Evolutionary conservation across 1,140 invertebrate species (phyloP), one percentile per base, ranked within the genome.

Genomic region (Eufriesea mexicana): DNA sequence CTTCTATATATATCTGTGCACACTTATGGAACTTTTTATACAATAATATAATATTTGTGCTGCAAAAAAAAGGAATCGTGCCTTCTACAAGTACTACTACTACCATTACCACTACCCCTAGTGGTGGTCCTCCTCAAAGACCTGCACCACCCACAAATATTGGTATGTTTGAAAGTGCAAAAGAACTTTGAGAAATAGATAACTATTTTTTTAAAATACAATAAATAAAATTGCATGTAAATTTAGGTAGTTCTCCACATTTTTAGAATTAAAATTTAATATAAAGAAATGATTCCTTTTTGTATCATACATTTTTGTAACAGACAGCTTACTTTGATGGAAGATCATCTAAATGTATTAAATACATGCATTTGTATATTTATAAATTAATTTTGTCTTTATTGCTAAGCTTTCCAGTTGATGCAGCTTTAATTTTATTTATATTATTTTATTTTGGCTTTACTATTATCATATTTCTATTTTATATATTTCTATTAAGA

Each of bases 121-220:
- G 85, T 91, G 91, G 90, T 86, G 84, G 86, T 89, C 90, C 89
- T 84, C 93, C 94, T 73, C 94, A 94, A 93, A 93, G 93, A 92
- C 94, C 94, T 86, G 90, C 92, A 91, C 94, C 94, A 89, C 93
- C 94, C 84, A 86, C 91, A 91, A 93, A 86, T 88, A 94, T 94
- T 81, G 94, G 94, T 94, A 94, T 88, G 94, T 94, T 68, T 73
- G 28, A 84, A 78, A 67, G 59, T 28, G 23, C 16, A 57, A 64
- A 80, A 25, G 16, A 57, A 10, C 55, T 61, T 81, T 73, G n/a
- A 61, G 61, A 72, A 79, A 77, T 79, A 83, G 64, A 83, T 77
- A n/a, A n/a, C 55, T 6, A 18, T 75, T 49, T 42, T n/a, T 16
- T 54, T 80, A 2, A 23, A 54, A 74, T 67, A 45, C 2, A 14